Evolutionary conservation across 1,140 invertebrate genomes (phyloP).

Genomic region (Medauroidea extradentata): DNA sequence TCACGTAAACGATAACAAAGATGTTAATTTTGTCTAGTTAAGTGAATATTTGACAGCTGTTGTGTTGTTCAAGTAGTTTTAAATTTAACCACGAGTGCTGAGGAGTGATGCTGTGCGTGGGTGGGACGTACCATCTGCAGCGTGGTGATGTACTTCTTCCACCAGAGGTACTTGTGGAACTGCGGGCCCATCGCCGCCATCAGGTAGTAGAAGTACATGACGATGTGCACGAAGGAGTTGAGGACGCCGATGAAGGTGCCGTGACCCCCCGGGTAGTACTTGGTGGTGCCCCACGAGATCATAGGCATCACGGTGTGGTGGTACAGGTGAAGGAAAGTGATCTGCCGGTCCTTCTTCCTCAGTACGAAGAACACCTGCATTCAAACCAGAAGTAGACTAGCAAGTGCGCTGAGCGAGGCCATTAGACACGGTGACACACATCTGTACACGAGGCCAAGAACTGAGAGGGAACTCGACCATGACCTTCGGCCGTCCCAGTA

Average conservation of each 20-base stretch:
- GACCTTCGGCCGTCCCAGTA: too few relatives aligned
- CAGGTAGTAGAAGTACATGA: constrained; percentile 81
- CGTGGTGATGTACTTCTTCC: constrained; percentile 78
- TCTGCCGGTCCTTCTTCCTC: constrained; percentile 66
- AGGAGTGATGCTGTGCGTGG: too few relatives aligned
- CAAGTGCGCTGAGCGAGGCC: too few relatives aligned
- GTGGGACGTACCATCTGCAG: constrained; percentile 66
- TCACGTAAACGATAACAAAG: too few relatives aligned
- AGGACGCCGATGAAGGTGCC: constrained; percentile 71
- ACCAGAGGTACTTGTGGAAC: constrained; percentile 71
- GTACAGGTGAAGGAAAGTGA: constrained; percentile 86
- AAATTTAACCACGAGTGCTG: too few relatives aligned
- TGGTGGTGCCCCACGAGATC: constrained; percentile 70
- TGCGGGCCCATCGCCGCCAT: constrained; percentile 67
- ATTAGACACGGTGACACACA: too few relatives aligned
- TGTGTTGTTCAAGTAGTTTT: too few relatives aligned
- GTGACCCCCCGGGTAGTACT: constrained; percentile 74
- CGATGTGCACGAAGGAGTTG: constrained; percentile 81
- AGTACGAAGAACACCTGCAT: constrained; percentile 56
- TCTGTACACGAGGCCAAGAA: too few relatives aligned
- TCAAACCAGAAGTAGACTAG: too few relatives aligned
- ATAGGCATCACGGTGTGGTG: constrained; percentile 83
- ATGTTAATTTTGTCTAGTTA: too few relatives aligned
- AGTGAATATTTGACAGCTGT: too few relatives aligned
- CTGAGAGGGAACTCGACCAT: too few relatives aligned